Conservation (phyloP, 2,797 vertebrate species). For the Hypotaenidia okinawae region DNA sequence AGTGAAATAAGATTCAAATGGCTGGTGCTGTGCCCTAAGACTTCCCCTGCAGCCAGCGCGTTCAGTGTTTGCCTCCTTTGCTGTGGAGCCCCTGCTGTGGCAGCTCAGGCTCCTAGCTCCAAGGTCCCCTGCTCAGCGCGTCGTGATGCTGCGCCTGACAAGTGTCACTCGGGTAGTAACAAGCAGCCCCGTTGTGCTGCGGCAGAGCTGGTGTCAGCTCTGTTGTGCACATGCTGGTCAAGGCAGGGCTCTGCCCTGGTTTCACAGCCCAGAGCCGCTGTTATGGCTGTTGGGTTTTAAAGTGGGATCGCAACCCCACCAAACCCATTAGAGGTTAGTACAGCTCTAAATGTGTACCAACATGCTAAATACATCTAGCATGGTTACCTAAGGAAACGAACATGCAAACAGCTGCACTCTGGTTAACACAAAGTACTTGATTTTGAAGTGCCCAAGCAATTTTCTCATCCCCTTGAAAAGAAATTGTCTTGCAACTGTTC, state of each 20-base stretch:
- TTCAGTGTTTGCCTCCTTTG: neutral
- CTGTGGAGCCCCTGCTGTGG: neutral
- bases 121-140: neutral
- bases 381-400: neutral
- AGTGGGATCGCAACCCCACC: neutral
- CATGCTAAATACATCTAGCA: fast-evolving
- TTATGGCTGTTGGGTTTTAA: neutral
- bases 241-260: neutral
- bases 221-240: fast-evolving
- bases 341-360: neutral
- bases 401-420: neutral
- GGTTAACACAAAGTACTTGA: neutral
- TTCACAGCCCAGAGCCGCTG: neutral
- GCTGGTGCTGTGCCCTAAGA: neutral
- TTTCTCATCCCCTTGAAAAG: neutral
- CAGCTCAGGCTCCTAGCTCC: fast-evolving
- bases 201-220: neutral
- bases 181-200: fast-evolving
- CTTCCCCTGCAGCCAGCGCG: fast-evolving
- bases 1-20: neutral
- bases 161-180: fast-evolving
- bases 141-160: fast-evolving
- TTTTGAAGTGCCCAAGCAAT: neutral
- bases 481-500: neutral
- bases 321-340: neutral